These are phyloP conservation scores for Acromyrmex heyeri DNA, from an alignment of 1,140 invertebrate genomes.

Conservation along the genomic window DNA sequence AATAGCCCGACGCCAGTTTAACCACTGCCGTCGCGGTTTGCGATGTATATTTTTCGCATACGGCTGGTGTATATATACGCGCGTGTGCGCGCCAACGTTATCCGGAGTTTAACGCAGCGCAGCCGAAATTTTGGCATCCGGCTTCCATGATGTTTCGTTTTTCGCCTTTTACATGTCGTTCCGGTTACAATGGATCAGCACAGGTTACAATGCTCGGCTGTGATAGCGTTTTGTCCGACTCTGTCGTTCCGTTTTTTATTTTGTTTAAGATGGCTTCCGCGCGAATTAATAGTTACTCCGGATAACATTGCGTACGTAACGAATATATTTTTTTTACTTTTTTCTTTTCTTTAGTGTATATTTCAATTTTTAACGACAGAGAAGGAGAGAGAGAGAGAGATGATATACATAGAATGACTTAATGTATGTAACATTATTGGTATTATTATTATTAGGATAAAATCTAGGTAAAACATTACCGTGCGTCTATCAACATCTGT, in stretches of 20 bases:
- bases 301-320: conserved; percentile 7
- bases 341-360: not conserved
- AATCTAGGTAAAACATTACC: not conserved
- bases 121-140: conserved; percentile 44
- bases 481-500: conserved; percentile 36
- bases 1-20: conserved; percentile 42
- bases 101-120: conserved; percentile 55
- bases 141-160: conserved; percentile 57
- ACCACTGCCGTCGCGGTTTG: conserved; percentile 25
- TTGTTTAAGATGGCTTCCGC: conserved; percentile 39
- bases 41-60: conserved; percentile 39
- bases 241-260: conserved; percentile 5
- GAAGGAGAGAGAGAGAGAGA: not conserved
- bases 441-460: conserved; percentile 18
- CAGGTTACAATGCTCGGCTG: conserved; percentile 43
- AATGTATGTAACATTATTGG: not conserved
- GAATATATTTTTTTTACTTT: not conserved
- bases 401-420: not conserved
- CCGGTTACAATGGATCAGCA: conserved; percentile 49
- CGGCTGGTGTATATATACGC: not conserved
- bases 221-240: conserved; percentile 36
- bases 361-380: conserved; percentile 12
- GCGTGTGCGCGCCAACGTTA: conserved; percentile 25
- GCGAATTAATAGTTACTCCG: conserved; percentile 18
- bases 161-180: conserved; percentile 57